Evolutionary conservation across 2,888 invertebrate genomes (phyloP), one percentile per base, ranked within the genome.

Genomic region (Hermaeophaga mercurialis): DNA sequence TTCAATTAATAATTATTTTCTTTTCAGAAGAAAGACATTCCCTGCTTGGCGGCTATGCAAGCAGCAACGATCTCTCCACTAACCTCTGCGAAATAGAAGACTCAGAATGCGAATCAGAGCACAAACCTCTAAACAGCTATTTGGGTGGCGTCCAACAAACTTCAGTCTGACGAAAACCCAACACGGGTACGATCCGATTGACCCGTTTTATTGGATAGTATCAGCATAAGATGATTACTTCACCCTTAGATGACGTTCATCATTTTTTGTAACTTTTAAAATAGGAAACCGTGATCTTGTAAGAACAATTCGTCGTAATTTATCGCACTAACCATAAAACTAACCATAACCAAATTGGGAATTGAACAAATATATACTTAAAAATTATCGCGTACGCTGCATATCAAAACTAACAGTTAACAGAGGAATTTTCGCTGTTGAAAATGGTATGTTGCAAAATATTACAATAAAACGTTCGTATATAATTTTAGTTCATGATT

Each of bases 41-140:
- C 39, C 80, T 90, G 68, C 81, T 89, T 65, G 90, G 87, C 62
- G 86, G 85, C 38, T 83, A 82, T 61, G 82, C 81, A 9, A 93
- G 93, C 68, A 87, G 88, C 76, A 93, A 94, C 79, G 92, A 93
- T 79, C 81, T 93, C 67, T 94, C 94, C 48, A 88, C 90, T 48
- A 88, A 89, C 75, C 83, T 95, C 63, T 95, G 95, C 82, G 95
- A 95, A 81, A 93, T 96, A 72, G 94, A 94, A 79, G 91, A 91
- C 78, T 90, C 90, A 39, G 91, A 91, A 75, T 86, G 84, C 70
- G 90, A 90, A 77, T 78, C 78, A 59, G 75, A 77, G 70, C 73
- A 74, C 48, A 73, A 79, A 64, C 79, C 78, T n/a, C 64, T 79
- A 54, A 79, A 79, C 64, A 77, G 74, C 61, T 63, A 74, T 55